A percentile compares a stretch with the other conserved stretches of the same genome.
phyloP scores from a whole-genome alignment of 2,113 vertebrate species.

The Embiotoca jacksoni region DNA sequence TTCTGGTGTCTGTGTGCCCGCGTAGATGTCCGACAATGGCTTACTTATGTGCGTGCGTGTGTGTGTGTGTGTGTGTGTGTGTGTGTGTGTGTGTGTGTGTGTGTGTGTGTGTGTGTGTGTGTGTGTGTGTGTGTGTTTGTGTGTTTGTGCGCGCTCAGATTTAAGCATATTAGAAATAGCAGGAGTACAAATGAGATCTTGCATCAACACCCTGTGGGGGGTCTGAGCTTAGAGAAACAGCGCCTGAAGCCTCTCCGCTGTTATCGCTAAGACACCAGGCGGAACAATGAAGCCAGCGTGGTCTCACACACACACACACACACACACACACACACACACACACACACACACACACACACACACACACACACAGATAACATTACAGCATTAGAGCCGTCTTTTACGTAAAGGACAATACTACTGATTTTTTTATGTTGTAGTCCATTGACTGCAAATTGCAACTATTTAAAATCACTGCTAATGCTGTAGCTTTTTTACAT shows the following conservation, averaged over 20 bases:
- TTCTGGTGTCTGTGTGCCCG: background rate
- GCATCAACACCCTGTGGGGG: conserved; percentile 71
- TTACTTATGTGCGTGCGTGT: conserved; percentile 11
- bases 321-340: background rate
- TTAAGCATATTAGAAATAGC: conserved; percentile 67
- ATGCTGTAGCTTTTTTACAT: conserved; percentile 7
- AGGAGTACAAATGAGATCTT: conserved; percentile 70
- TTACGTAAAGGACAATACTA: conserved; percentile 8
- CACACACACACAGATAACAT: conserved; percentile 6
- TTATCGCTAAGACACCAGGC: conserved; percentile 47
- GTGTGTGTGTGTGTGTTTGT: conserved; percentile 13
- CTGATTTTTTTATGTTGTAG: background rate
- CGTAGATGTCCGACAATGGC: conserved; percentile 30
- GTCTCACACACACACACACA: background rate
- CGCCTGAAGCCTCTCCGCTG: conserved; percentile 54
- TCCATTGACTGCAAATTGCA: conserved; percentile 29
- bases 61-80: conserved; percentile 20
- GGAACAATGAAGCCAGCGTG: conserved; percentile 36
- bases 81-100: conserved; percentile 4
- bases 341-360: conserved; percentile 5
- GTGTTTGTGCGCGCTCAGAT: conserved; percentile 29
- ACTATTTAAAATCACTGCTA: background rate
- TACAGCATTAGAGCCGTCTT: conserved; percentile 16
- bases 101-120: conserved; percentile 14
- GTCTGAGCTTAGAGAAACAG: conserved; percentile 58